A percentile compares a stretch with the other conserved stretches of the same genome.
Evolutionary conservation across 2,888 invertebrate species (phyloP).

Genomic region (Andrena camellia): DNA sequence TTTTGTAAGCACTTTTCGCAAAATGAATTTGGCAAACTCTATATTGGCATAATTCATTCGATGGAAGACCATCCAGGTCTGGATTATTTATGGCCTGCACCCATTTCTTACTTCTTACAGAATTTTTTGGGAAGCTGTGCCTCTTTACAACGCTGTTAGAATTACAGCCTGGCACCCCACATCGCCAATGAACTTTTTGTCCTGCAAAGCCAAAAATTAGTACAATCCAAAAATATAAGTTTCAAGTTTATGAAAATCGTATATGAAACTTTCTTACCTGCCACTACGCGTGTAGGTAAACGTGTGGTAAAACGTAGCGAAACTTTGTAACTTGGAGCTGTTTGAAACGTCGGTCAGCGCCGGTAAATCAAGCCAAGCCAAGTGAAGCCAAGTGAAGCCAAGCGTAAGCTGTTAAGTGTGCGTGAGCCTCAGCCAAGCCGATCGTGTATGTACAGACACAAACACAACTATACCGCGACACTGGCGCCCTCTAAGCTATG

Average conservation of each 20-base stretch:
- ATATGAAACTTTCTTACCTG: slow-evolving; percentile 4
- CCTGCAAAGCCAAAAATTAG: background rate
- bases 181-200: slow-evolving; percentile 4
- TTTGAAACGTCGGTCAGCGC: too few relatives aligned
- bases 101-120: background rate
- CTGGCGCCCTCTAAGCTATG: too few relatives aligned
- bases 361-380: too few relatives aligned
- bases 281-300: too few relatives aligned
- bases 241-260: background rate
- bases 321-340: too few relatives aligned
- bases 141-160: background rate
- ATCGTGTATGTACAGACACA: too few relatives aligned
- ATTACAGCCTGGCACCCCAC: background rate
- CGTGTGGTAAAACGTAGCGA: too few relatives aligned
- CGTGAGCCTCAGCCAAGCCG: too few relatives aligned
- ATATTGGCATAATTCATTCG: background rate
- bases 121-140: background rate
- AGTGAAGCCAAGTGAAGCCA: too few relatives aligned
- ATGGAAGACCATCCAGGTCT: background rate
- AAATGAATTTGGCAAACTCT: background rate
- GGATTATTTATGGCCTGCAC: background rate
- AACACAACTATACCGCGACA: too few relatives aligned
- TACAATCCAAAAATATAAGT: background rate
- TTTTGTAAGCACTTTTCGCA: background rate
- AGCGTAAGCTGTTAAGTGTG: too few relatives aligned